phyloP scores from a whole-genome alignment of 2,113 vertebrate species.

The Ivindomyrus marchei region DNA sequence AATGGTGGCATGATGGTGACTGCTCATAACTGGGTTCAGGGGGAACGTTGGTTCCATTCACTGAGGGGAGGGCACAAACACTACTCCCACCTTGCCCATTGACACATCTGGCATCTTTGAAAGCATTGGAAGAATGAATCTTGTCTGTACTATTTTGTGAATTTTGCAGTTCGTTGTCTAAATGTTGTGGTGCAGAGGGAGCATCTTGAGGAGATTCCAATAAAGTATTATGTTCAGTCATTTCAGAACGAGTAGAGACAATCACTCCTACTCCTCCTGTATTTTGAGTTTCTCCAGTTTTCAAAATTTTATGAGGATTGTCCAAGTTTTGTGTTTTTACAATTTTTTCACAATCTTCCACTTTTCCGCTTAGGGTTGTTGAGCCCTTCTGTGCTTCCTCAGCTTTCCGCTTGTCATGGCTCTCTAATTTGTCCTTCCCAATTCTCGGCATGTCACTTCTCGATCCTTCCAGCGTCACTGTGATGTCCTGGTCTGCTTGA shows the following conservation, averaged over 20 bases:
- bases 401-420: conserved; percentile 44
- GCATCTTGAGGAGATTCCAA: conserved; percentile 40
- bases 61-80: conserved; percentile 54
- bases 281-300: conserved; percentile 51
- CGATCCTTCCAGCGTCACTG: conserved; percentile 38
- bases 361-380: conserved; percentile 38
- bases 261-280: conserved; percentile 83
- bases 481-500: conserved; percentile 43
- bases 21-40: conserved; percentile 72
- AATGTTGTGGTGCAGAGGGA: neutral
- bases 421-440: conserved; percentile 44
- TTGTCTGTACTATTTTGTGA: conserved; percentile 47
- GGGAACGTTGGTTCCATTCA: conserved; percentile 51
- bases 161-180: neutral
- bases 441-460: conserved; percentile 34
- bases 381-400: conserved; percentile 38
- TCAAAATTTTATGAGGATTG: conserved; percentile 20
- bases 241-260: conserved; percentile 71
- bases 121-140: conserved; percentile 49
- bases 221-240: conserved; percentile 46
- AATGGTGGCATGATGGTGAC: conserved; percentile 56
- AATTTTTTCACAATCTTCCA: conserved; percentile 45
- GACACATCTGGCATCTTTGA: conserved; percentile 64
- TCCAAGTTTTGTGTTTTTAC: conserved; percentile 24
- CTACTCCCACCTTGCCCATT: conserved; percentile 76